phyloP scores from a whole-genome alignment of 2,888 invertebrate genomes.

The Hirtodrosophila histrioides region DNA sequence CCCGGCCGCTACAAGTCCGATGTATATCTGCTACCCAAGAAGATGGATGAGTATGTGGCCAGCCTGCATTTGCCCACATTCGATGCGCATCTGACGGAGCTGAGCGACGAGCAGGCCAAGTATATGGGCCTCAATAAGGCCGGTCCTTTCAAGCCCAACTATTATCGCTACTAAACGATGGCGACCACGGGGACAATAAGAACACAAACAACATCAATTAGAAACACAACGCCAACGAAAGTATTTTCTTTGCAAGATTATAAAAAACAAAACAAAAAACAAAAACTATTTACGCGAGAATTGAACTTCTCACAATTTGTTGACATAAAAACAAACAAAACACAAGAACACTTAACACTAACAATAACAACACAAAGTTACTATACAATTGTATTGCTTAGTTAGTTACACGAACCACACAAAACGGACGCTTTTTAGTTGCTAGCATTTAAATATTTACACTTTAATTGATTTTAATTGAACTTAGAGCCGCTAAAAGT shows the following conservation, averaged over 20 bases:
- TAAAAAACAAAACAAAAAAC: too few relatives aligned
- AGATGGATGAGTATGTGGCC: slow-evolving; percentile 99
- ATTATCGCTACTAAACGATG: slow-evolving; percentile 90
- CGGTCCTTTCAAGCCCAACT: slow-evolving; percentile 99
- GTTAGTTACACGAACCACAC: slow-evolving; percentile 49
- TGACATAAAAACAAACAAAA: slow-evolving; percentile 21
- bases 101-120: slow-evolving; percentile 98
- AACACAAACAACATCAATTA: slow-evolving; percentile 53
- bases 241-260: slow-evolving; percentile 74
- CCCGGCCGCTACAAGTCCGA: slow-evolving; percentile 97
- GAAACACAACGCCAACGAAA: slow-evolving; percentile 76
- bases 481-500: slow-evolving; percentile 41
- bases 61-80: slow-evolving; percentile 98
- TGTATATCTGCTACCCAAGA: slow-evolving; percentile 98
- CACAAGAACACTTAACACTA: slow-evolving; percentile 24
- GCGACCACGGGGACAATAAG: slow-evolving; percentile 58
- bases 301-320: slow-evolving; percentile 37
- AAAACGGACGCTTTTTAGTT: slow-evolving; percentile 58
- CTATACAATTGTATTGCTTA: slow-evolving; percentile 51
- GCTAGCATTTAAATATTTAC: slow-evolving; percentile 52
- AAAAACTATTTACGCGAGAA: slow-evolving; percentile 67
- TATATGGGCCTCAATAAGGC: slow-evolving; percentile 98
- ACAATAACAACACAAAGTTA: slow-evolving; percentile 52
- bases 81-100: slow-evolving; percentile 98
- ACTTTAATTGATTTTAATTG: slow-evolving; percentile 18